These are phyloP conservation scores for Eufriesea mexicana DNA, from an alignment of 1,140 invertebrate species.

Conservation along the genomic window DNA sequence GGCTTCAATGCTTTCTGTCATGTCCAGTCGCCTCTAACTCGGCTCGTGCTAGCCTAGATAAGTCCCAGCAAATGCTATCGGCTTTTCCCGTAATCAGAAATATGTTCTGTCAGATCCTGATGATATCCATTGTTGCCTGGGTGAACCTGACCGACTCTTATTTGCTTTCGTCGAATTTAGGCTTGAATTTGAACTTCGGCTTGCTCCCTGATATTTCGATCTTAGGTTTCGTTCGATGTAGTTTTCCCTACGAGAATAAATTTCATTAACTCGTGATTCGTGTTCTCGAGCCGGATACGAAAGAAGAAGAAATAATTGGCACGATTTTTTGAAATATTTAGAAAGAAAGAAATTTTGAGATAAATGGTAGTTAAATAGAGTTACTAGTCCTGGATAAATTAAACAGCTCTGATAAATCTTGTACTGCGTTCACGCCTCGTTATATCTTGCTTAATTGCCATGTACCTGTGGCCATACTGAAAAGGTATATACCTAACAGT, in stretches of 20 bases:
- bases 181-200: not conserved
- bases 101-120: not conserved
- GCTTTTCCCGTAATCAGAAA: slow-evolving; percentile 10
- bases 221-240: not conserved
- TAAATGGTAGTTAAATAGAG: not conserved
- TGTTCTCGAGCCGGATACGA: not conserved
- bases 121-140: not conserved
- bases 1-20: slow-evolving; percentile 22
- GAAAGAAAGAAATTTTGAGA: not conserved
- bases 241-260: not conserved
- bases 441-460: not conserved
- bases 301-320: not conserved
- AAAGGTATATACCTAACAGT: not conserved
- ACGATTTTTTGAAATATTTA: not conserved
- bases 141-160: not conserved
- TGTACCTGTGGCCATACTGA: not conserved
- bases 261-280: not conserved
- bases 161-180: not conserved
- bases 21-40: slow-evolving; percentile 1
- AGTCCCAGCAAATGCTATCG: not conserved
- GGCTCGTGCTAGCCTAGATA: slow-evolving; percentile 6
- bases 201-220: not conserved
- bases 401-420: not conserved
- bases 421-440: not conserved
- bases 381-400: not conserved